Conservation (phyloP, 2,797 vertebrate species). For the Nyctibius grandis region DNA sequence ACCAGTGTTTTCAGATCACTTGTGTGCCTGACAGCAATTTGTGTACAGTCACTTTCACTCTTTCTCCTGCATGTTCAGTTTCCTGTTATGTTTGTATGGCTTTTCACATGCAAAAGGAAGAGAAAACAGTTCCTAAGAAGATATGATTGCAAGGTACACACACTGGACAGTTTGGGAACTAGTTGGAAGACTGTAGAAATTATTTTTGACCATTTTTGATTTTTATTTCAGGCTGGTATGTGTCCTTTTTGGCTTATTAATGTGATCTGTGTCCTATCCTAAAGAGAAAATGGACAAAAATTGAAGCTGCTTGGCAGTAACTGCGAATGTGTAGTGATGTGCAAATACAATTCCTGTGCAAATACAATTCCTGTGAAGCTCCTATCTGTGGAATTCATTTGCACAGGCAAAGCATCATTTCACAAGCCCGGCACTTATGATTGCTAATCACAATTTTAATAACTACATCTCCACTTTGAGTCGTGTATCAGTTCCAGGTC, state of each 20-base stretch:
- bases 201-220: background rate
- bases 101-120: background rate
- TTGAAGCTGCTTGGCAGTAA: background rate
- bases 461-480: background rate
- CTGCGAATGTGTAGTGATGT: background rate
- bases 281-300: background rate
- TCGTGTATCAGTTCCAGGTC: background rate
- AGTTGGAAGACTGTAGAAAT: background rate
- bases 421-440: background rate
- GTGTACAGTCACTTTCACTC: background rate
- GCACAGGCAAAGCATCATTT: background rate
- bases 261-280: background rate
- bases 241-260: background rate
- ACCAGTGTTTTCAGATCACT: background rate
- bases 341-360: background rate
- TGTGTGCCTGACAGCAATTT: background rate
- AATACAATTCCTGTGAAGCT: background rate
- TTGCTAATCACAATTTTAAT: background rate
- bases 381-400: background rate
- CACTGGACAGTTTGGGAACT: background rate
- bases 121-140: background rate
- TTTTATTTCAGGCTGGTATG: background rate
- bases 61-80: background rate
- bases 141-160: background rate
- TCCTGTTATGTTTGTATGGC: background rate